A percentile compares a stretch with the other conserved stretches of the same genome.
Conservation (phyloP, 2,113 vertebrate species). For the Centropus bengalensis region DNA sequence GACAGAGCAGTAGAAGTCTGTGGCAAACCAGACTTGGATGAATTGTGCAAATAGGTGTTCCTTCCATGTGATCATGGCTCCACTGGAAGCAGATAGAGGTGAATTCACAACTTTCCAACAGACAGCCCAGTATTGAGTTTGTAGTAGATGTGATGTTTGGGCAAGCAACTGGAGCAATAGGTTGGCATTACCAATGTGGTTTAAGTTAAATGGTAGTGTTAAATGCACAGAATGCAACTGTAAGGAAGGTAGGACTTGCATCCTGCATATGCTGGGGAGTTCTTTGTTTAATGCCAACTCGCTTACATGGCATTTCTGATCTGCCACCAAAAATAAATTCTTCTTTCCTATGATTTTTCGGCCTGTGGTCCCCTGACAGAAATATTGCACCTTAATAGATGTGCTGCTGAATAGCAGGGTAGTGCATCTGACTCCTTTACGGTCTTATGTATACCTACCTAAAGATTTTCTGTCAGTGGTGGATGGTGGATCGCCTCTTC, state of each 20-base stretch:
- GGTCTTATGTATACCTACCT: background rate
- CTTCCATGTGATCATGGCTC: background rate
- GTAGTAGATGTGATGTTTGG: background rate
- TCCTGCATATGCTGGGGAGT: background rate
- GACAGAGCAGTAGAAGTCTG: background rate
- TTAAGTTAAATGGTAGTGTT: background rate
- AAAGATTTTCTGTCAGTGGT: background rate
- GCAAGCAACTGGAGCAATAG: background rate
- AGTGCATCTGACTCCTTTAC: background rate
- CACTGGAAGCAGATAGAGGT: background rate
- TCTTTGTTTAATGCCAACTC: background rate
- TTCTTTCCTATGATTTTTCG: background rate
- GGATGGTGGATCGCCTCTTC: background rate
- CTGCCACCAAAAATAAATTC: background rate
- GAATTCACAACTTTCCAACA: background rate
- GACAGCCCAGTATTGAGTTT: background rate
- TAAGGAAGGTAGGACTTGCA: background rate
- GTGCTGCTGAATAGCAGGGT: background rate
- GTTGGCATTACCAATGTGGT: background rate
- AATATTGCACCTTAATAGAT: background rate
- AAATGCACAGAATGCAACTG: background rate
- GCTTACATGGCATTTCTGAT: background rate
- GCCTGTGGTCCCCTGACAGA: background rate
- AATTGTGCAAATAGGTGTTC: rapidly evolving
- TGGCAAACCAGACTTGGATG: background rate